A percentile compares a stretch with the other conserved stretches of the same genome.
Evolutionary conservation across 2,797 vertebrate genomes (phyloP).

Genomic region (Leucoraja ocellata): DNA sequence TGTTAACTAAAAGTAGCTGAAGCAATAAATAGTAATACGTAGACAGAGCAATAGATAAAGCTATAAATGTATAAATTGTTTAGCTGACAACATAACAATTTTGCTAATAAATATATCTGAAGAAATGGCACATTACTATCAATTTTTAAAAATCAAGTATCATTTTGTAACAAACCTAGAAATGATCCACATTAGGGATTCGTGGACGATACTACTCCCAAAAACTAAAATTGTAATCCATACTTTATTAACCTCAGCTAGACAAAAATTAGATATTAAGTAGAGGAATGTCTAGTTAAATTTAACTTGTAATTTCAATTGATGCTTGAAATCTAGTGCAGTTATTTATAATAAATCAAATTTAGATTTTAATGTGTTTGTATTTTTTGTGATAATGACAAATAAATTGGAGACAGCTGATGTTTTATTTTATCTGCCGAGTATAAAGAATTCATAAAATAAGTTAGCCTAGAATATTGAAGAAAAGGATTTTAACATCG

Average conservation of each 20-base stretch:
- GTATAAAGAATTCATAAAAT: conserved; percentile 29
- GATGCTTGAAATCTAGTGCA: not conserved
- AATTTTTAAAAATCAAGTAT: not conserved
- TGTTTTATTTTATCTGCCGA: not conserved
- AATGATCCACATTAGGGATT: not conserved
- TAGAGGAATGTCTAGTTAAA: conserved; percentile 16
- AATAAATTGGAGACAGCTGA: not conserved
- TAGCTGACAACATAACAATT: conserved; percentile 30
- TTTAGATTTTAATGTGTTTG: not conserved
- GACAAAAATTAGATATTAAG: not conserved
- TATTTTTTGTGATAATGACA: not conserved
- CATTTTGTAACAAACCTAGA: not conserved
- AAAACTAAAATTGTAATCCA: conserved; percentile 14
- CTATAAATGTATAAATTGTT: conserved; percentile 18
- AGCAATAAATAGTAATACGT: conserved; percentile 28
- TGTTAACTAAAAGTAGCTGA: conserved; percentile 35
- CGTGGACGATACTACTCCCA: not conserved
- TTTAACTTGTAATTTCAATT: not conserved
- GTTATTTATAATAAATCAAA: conserved; percentile 1
- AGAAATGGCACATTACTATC: conserved; percentile 24
- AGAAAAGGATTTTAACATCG: not conserved
- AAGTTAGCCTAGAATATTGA: conserved; percentile 23
- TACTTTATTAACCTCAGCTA: not conserved
- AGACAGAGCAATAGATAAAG: conserved; percentile 31
- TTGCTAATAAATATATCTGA: conserved; percentile 21